These are phyloP conservation scores for Eueides isabella DNA, from an alignment of 1,140 invertebrate genomes.

Conservation along the genomic window DNA sequence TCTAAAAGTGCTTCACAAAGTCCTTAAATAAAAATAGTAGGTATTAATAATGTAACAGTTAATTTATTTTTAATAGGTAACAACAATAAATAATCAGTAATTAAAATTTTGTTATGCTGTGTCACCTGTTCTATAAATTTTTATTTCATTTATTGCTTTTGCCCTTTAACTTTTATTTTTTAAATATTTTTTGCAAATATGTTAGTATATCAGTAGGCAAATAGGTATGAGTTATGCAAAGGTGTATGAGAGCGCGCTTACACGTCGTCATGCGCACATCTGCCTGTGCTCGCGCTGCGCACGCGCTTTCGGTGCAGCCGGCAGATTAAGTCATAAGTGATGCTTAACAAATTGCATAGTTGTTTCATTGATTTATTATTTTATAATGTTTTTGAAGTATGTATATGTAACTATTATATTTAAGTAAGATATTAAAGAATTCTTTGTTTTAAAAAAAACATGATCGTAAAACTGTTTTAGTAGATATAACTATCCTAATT, in stretches of 20 bases:
- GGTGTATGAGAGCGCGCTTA: conserved; percentile 45
- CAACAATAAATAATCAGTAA: too few relatives aligned
- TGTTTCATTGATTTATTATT: not conserved
- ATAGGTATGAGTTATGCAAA: conserved; percentile 43
- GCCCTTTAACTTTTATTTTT: conserved; percentile 13
- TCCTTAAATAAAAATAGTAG: too few relatives aligned
- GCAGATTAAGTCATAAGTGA: conserved; percentile 16
- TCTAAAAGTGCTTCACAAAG: not conserved
- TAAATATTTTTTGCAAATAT: conserved; percentile 24
- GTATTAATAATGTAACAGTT: too few relatives aligned
- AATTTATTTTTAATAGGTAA: too few relatives aligned
- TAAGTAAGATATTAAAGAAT: not conserved
- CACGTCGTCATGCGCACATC: conserved; percentile 55
- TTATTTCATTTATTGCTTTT: not conserved
- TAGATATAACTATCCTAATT: not conserved
- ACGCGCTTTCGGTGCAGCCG: conserved; percentile 51
- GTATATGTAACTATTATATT: not conserved
- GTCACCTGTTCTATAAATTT: conserved; percentile 1
- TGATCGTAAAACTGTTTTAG: not conserved
- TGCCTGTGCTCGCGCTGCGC: conserved; percentile 50
- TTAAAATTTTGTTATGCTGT: not conserved
- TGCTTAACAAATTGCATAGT: not conserved
- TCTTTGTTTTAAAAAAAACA: not conserved
- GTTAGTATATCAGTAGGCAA: conserved; percentile 40
- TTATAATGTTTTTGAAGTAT: not conserved